phyloP scores from a whole-genome alignment of 2,113 vertebrate genomes.

The Conger conger region DNA sequence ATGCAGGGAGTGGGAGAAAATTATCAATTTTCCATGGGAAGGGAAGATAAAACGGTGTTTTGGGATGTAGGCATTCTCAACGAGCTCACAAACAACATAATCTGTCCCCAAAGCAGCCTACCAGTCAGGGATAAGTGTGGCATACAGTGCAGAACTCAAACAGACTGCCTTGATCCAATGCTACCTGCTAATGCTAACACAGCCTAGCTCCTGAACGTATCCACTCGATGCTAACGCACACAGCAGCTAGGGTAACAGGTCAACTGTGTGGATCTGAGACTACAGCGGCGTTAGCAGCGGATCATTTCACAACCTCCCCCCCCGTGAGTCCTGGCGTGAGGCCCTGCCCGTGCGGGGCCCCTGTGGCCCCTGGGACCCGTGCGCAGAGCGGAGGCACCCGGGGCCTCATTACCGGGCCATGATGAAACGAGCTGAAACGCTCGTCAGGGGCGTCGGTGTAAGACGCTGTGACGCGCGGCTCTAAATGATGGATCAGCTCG shows the following conservation, averaged over 20 bases:
- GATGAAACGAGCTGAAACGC: conserved; percentile 32
- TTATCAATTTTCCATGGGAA: neutral
- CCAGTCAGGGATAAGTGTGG: neutral
- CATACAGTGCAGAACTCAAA: neutral
- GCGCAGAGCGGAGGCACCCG: neutral
- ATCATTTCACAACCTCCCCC: neutral
- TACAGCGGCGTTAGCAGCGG: neutral
- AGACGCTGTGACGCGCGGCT: neutral
- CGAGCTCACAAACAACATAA: neutral
- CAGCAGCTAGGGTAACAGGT: neutral
- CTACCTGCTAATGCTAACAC: neutral
- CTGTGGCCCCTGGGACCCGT: conserved; percentile 5
- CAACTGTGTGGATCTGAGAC: neutral
- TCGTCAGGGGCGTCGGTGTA: neutral
- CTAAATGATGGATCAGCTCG: neutral
- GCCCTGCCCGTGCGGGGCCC: neutral
- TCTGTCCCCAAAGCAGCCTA: neutral
- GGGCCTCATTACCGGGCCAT: conserved; percentile 12
- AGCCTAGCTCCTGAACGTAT: neutral
- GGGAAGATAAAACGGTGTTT: neutral
- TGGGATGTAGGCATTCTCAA: neutral
- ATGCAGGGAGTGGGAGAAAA: neutral
- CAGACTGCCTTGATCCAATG: neutral
- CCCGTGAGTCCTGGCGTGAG: too few relatives aligned
- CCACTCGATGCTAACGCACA: neutral